A percentile compares a stretch with the other conserved stretches of the same genome.
These are phyloP conservation scores for Muntiacus muntjak DNA, from an alignment of 2,113 vertebrate genomes.

Conservation along the genomic window DNA sequence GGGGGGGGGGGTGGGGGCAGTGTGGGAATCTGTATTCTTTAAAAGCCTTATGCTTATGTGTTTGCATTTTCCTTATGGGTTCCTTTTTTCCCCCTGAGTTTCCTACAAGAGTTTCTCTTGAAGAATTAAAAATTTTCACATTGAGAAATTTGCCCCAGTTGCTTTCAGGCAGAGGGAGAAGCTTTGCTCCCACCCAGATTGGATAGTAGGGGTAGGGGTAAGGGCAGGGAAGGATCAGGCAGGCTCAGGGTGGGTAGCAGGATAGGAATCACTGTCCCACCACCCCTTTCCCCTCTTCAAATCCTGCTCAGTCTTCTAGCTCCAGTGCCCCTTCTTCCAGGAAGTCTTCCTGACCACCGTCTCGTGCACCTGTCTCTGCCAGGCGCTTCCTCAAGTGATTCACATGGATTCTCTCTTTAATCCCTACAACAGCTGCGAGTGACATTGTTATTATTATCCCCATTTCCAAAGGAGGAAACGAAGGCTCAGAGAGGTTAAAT, in stretches of 20 bases:
- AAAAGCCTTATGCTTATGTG: not conserved
- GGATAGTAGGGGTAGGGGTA: not conserved
- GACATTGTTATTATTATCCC: not conserved
- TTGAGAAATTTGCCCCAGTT: not conserved
- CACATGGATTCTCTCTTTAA: not conserved
- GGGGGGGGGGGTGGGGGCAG: no score
- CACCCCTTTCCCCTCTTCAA: not conserved
- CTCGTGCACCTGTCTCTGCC: not conserved
- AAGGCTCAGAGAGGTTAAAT: not conserved
- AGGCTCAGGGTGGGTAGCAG: not conserved
- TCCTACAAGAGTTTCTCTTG: not conserved
- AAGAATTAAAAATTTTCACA: not conserved
- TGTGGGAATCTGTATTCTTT: not conserved
- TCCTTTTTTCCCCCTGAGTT: not conserved
- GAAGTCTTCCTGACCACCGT: not conserved
- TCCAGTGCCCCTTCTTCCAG: not conserved
- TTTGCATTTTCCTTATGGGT: not conserved
- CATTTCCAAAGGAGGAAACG: not conserved
- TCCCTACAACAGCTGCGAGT: not conserved
- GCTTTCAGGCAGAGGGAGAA: not conserved
- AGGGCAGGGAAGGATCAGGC: not conserved
- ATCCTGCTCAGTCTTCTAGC: not conserved
- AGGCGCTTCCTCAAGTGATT: not conserved
- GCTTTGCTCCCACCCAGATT: not conserved
- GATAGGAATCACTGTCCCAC: no score